Percentiles rank a stretch among this genome's conserved stretches.
These are phyloP conservation scores for Teleogryllus occipitalis DNA, from an alignment of 1,140 invertebrate genomes.

Conservation along the genomic window DNA sequence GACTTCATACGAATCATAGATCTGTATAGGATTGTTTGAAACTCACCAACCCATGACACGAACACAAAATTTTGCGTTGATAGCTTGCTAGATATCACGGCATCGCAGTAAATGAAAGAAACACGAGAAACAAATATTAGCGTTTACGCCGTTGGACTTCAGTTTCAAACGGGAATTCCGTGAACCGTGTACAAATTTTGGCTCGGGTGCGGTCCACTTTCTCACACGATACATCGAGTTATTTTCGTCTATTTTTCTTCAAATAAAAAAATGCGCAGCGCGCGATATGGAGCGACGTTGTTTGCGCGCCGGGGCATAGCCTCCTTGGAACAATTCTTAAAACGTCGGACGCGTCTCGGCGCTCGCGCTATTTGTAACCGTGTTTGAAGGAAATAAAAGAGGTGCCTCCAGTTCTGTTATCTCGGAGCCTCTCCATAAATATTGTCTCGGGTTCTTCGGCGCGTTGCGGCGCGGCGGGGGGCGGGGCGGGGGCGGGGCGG, in stretches of 20 bases:
- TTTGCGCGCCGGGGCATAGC: background rate
- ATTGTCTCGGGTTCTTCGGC: background rate
- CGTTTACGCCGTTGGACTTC: too few species aligned
- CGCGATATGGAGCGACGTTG: background rate
- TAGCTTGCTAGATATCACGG: too few species aligned
- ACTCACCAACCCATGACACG: too few species aligned
- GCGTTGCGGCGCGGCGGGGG: background rate
- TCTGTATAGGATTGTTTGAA: too few species aligned
- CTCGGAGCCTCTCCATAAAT: background rate
- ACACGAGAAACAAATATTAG: too few species aligned
- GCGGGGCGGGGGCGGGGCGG: too few species aligned
- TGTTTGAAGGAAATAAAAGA: conserved; percentile 5
- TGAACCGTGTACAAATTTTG: background rate
- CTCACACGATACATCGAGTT: background rate
- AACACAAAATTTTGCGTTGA: too few species aligned
- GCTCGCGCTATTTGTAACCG: background rate
- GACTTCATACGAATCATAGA: too few species aligned
- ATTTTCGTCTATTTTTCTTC: conserved; percentile 5
- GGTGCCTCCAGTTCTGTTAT: background rate
- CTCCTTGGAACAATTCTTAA: background rate
- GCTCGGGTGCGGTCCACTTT: background rate
- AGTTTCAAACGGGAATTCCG: too few species aligned
- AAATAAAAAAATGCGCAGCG: background rate
- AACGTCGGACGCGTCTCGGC: background rate
- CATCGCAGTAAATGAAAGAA: too few species aligned